phyloP scores from a whole-genome alignment of 2,113 vertebrate genomes.

The Ancistrus triradiatus region DNA sequence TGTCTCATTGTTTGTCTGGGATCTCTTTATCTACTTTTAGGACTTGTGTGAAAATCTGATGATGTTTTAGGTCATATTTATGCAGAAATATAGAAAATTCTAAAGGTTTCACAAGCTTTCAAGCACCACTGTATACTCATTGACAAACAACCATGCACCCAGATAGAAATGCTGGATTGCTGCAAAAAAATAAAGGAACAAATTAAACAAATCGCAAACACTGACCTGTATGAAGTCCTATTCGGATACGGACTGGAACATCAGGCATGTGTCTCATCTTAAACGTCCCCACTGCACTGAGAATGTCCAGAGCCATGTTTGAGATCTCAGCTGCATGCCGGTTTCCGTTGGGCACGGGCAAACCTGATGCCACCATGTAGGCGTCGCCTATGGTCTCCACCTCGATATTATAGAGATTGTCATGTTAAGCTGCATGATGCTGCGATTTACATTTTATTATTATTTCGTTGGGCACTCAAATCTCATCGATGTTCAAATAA shows the following conservation, averaged over 20 bases:
- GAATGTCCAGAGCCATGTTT: slow-evolving; percentile 78
- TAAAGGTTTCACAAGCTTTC: too few species aligned
- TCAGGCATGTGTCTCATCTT: slow-evolving; percentile 80
- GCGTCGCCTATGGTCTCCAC: slow-evolving; percentile 79
- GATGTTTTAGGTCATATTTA: too few species aligned
- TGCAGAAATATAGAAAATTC: too few species aligned
- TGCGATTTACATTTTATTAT: too few species aligned
- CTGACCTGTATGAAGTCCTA: slow-evolving; percentile 73
- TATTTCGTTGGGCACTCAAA: background rate
- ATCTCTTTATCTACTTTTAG: too few species aligned
- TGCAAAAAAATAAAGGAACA: too few species aligned
- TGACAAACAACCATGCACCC: too few species aligned
- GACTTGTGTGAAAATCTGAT: too few species aligned
- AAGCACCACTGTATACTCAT: too few species aligned
- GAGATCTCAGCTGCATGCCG: slow-evolving; percentile 72
- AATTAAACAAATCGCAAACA: background rate
- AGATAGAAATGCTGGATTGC: too few species aligned
- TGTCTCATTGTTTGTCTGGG: too few species aligned
- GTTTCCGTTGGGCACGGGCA: slow-evolving; percentile 68
- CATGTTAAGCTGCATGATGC: too few species aligned
- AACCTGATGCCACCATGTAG: slow-evolving; percentile 76
- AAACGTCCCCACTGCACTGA: slow-evolving; percentile 73
- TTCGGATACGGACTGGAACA: slow-evolving; percentile 72
- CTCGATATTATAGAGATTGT: slow-evolving; percentile 39
- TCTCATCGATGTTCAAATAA: background rate